Evolutionary conservation across 2,113 vertebrate species (phyloP), one percentile per base, ranked within the genome.

Genomic region (Lethenteron camtschaticum): DNA sequence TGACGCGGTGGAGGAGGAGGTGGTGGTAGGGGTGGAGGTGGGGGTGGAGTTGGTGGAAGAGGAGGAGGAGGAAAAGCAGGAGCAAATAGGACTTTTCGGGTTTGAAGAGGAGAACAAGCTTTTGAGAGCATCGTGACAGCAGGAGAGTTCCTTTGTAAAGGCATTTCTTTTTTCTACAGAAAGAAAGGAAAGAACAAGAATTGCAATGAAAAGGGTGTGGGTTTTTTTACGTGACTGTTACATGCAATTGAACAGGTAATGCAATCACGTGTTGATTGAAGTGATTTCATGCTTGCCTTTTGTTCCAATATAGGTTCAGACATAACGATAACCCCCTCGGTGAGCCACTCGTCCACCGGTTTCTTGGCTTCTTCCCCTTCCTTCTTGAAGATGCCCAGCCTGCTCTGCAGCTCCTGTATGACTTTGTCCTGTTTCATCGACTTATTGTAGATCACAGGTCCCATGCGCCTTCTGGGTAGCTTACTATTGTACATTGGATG

Each of bases 401-500:
- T 88, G 60, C 87, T 90, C 80, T 95, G 89, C 68, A 95, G 84
- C 79, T 99, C 90, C 68, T 86, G 85, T 70, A 89, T 83, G 75
- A 95, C 79, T 20, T 74, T 82, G 76, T 96, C 94, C 73, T 95
- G 92, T 70, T 88, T 87, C 2, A 77, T 79, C 74, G 79, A 88
- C 81, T 95, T 89, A 81, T 91, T 86, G 71, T 87, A 82, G 72
- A 87, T 79, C 73, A 88, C 72, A 2, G 90, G 88, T 2, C 85
- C 89, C 83, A 86, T 78, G 78, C 87, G 88, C 76, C 82, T 83
- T 71, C 92, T 87, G 58, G 85, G 85, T 69, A 83, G 84, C 69
- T 83, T 82, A 4, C 95, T 88, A 12, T 88, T 85, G 76, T 79
- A 89, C 92, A 96, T 90, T 68, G 94, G 94, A 72, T 99, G 94